Evolutionary conservation across 2,113 vertebrate species (phyloP), one percentile per base, ranked within the genome.

Genomic region (Pedionomus torquatus): DNA sequence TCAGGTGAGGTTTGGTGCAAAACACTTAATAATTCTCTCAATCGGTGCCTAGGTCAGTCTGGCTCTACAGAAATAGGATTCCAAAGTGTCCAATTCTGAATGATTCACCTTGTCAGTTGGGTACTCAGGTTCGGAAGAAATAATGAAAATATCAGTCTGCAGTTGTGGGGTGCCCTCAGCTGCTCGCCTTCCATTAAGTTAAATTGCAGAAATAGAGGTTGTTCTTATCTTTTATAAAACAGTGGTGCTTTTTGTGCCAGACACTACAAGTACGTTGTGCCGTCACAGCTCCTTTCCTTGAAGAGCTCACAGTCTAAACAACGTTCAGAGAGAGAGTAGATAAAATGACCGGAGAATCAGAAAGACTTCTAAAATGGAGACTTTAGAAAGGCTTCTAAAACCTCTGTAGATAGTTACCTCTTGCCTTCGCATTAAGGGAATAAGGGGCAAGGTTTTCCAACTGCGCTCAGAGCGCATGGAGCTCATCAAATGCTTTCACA

Each of bases 1-100:
- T 92, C 99, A 99, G 99, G 99, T 99, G 97, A 85, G 61, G 8
- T 69, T 46, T 63, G 65, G 33, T 39, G 55, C 82, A 46, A 25
- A 35, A 11, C 37, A 25, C 21, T 33, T 37, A 35, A 43, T 26
- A 57, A 44, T 57, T 57, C 33, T n/a, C 74, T 65, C 31, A 17
- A 13, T 63, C 69, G 54, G 10, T 46, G 44, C 48, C 39, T 51
- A 16, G 17, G 43, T 81, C 51, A 17, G 30, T 63, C 41, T 72
- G 33, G 54, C 46, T 65, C 25, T 57, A 7, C 43, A 23, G 46
- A 74, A 81, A 30, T 0, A 35, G 43, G n/a, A 18, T 51, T 87
- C 8, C 46, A 52, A 78, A 61, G 21, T 48, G 6, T 37, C 16
- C 0, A 1, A 24, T 37, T 92, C n/a, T 52, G 17, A 64, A 35